Evolutionary conservation across 2,113 vertebrate species (phyloP).

Genomic region (Microtus oregoni): DNA sequence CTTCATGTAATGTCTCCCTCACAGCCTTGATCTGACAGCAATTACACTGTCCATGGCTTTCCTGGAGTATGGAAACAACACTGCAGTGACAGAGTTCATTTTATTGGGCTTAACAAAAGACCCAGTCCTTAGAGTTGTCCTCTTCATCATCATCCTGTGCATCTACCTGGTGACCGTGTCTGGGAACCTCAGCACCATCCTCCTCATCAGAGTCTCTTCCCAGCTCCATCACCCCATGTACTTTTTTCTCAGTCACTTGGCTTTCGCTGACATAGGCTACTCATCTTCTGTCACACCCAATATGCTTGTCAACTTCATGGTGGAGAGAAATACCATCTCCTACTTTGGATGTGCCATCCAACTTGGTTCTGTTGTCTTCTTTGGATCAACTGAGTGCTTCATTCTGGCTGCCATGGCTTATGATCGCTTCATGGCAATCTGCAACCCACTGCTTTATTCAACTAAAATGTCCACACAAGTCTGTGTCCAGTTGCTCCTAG

Average conservation of each 20-base stretch:
- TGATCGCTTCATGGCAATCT: slow-evolving; percentile 67
- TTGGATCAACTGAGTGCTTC: slow-evolving; percentile 39
- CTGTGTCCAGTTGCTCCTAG: neutral
- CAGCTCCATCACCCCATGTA: slow-evolving; percentile 70
- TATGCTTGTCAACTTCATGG: slow-evolving; percentile 63
- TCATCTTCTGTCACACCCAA: slow-evolving; percentile 67
- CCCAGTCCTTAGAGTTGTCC: no score
- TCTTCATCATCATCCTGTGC: no score
- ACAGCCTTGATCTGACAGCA: neutral
- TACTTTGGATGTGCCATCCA: slow-evolving; percentile 33
- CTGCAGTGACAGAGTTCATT: neutral
- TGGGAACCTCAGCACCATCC: slow-evolving; percentile 68
- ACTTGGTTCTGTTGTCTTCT: slow-evolving; percentile 7
- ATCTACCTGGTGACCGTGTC: slow-evolving; percentile 25
- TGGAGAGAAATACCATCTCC: neutral
- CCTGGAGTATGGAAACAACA: neutral
- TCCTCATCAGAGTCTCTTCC: slow-evolving; percentile 57
- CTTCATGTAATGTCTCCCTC: neutral
- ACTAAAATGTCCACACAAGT: slow-evolving; percentile 54
- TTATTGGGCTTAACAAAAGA: no score
- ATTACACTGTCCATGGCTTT: neutral
- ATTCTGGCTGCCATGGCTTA: slow-evolving; percentile 65
- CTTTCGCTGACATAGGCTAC: slow-evolving; percentile 36
- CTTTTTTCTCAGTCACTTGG: slow-evolving; percentile 63
- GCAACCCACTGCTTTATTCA: slow-evolving; percentile 60